Base-by-base conservation (phyloP, 2,888 invertebrate genomes). In the Campoletis raptor region DNA sequence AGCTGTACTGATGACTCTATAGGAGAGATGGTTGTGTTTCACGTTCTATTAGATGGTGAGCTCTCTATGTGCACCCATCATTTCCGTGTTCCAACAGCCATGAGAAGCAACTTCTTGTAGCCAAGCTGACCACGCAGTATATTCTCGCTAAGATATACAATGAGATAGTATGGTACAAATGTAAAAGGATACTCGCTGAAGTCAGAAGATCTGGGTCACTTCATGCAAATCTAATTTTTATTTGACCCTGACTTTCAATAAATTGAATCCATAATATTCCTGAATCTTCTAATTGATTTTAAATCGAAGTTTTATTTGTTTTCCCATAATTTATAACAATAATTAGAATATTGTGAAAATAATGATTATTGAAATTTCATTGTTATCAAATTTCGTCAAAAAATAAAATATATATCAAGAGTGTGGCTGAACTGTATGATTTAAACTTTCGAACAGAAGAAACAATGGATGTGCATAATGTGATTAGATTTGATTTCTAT, bases 41-140 rank as follows among this genome's bases (percentile, higher is more conserved):
- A 64, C 54, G 82, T 85, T 82, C 85, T 70, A 79, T 82, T 79
- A 83, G 87, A 66, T 82, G 82, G 77, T 73, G 79, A 83, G 87
- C 84, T 84, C 66, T 89, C 87, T 89, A 76, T 57, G 42, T 54
- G 42, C 91, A 89, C 90, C 92, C 91, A 91, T 92, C 92, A 92
- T 93, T 93, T 93, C 93, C 93, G 93, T 92, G 92, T 93, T 92
- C 90, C 89, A 85, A 88, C 72, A 81, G 87, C 87, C 87, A 52
- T 86, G 80, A 83, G 66, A 67, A 80, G 81, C 66, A 52, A 67
- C 78, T 57, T 81, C 77, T 42, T 66, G 66, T 77, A 24, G 45
- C 61, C 30, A 45, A 52, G 78, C 61, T 80, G 80, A 80, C 77
- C 85, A 64, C 30, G 67, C 81, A 77, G 72, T 72, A 40, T 64